Conservation (phyloP, 2,888 invertebrate genomes). For the Camptogramma bilineatum region DNA sequence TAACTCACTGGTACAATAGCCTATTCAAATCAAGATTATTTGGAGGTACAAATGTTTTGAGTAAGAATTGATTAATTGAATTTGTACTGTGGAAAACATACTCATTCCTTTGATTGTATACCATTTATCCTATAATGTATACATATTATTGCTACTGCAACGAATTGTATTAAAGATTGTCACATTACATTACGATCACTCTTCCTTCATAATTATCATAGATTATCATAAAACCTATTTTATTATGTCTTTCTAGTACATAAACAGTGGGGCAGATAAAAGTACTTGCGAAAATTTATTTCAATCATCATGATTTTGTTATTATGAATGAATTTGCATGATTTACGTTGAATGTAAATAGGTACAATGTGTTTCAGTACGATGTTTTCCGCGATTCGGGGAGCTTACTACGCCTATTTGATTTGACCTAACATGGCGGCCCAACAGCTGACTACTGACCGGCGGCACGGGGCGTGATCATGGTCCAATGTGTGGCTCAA, state of each 20-base stretch:
- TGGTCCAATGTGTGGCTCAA: constrained; percentile 67
- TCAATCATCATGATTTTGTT: constrained; percentile 18
- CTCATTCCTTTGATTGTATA: too few species aligned
- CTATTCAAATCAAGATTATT: too few species aligned
- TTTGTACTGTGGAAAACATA: too few species aligned
- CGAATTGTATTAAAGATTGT: neutral
- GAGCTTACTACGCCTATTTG: constrained; percentile 83
- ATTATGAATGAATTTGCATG: constrained; percentile 55
- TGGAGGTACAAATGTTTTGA: too few species aligned
- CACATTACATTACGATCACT: neutral
- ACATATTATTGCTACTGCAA: neutral
- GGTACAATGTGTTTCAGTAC: constrained; percentile 65
- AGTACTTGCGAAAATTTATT: neutral
- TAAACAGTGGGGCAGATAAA: neutral
- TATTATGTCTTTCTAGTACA: neutral
- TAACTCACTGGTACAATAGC: too few species aligned
- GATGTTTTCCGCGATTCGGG: constrained; percentile 56
- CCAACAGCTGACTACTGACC: constrained; percentile 85
- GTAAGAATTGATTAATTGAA: too few species aligned
- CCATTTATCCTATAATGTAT: too few species aligned
- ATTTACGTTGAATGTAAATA: constrained; percentile 59
- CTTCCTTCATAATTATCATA: neutral
- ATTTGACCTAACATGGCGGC: constrained; percentile 84
- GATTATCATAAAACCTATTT: too few species aligned
- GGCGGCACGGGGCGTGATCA: constrained; percentile 80